Evolutionary conservation across 2,113 vertebrate genomes (phyloP), one percentile per base, ranked within the genome.

Genomic region (Platycercus adscitus): DNA sequence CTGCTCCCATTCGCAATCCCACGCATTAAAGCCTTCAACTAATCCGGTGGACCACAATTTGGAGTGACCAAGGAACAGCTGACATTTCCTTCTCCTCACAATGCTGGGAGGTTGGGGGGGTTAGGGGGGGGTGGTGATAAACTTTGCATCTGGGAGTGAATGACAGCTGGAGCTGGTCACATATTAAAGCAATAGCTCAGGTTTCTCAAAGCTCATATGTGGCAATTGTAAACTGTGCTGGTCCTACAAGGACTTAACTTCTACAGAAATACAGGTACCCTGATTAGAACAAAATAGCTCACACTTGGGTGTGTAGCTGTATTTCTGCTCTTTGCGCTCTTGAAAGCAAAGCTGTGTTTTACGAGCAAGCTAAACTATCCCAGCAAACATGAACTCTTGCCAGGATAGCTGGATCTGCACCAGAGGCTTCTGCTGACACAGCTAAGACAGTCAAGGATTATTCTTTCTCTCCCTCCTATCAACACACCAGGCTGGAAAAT

Each of bases 381-480:
- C 73, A 87, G 70, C n/a, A 81, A 95, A 79, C 56, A 37, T 2
- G 2, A 95, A 76, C 46, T 69, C 66, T 65, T 3, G 2, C 73
- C 87, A 72, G 28, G 18, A 33, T 14, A 56, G 52, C 78, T 93
- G 87, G 65, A 63, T 91, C 70, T 72, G 81, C 61, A 79, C 81
- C 84, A 95, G 84, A 87, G 56, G 61, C 61, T 94, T 92, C 84
- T 95, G 84, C 94, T 96, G 93, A 94, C 70, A 87, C 73, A 89
- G 73, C 93, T 85, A 84, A 89, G 84, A 64, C 49, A 65, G 56
- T 52, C 77, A 65, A 53, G 86, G 49, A 69, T 81, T 89, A 39
- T 85, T 81, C 66, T 86, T 86, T 78, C 88, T 86, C 68, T 72
- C 43, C 46, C 65, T 72, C 39, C 91, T 92, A 82, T 61, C 73